Evolutionary conservation across 1,140 invertebrate species (phyloP), one percentile per base, ranked within the genome.

Genomic region (Drosophila rufa): DNA sequence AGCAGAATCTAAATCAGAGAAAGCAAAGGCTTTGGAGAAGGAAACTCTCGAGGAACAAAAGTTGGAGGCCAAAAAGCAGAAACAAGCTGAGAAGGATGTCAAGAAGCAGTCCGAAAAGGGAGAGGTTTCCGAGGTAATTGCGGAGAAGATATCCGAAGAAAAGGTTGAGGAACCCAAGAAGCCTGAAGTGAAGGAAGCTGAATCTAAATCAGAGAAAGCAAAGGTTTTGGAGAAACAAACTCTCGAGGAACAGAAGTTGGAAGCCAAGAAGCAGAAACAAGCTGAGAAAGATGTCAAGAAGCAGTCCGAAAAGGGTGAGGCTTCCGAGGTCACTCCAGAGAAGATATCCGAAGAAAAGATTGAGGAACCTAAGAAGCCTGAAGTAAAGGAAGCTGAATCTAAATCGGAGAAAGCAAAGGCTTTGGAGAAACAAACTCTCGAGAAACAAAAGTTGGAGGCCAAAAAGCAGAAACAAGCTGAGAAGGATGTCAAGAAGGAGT

Each of bases 381-480:
- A 51, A 1, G 27, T 36, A 15, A 40, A 40, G 14, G 58, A 69
- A 11, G 4, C 45, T 0, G 55, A 64, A 43, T 33, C 57, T 47
- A 73, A 89, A 57, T 65, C 79, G 17, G 58, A 83, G 42, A 73
- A 87, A 36, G 58, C 82, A 51, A 79, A 76, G 53, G 17, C 33
- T 36, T 25, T 25, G 25, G 25, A 25, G 25, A 25, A 25, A 25
- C 25, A 25, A 25, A 25, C 25, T 25, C 25, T 60, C 15, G 65
- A 76, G 40, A 47, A 74, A 22, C 9, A 55, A 19, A 61, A 66
- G 30, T 48, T 59, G 5, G 43, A 67, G 17, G 53, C 33, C 4
- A 55, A 82, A 12, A 43, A 61, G 68, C 40, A 71, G 38, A 73
- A 66, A 47, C 56, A 73, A 42, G 48, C 19, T 25, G 67, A 77